Conservation (phyloP, 2,888 invertebrate species). For the Chymomyza fuscimana region DNA sequence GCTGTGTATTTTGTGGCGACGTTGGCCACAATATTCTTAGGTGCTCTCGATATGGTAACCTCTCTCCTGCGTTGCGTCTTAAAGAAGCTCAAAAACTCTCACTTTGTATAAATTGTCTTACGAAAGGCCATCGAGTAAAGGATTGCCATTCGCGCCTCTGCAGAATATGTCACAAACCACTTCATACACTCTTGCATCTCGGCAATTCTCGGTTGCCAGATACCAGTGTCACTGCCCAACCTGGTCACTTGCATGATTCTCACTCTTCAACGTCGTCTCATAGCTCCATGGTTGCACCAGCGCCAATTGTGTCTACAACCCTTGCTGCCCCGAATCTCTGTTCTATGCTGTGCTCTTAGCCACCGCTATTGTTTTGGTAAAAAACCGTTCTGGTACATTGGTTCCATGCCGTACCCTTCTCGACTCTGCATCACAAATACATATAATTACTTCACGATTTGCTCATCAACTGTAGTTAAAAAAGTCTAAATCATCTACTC, state of each 20-base stretch:
- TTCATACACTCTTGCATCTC: constrained; percentile 6
- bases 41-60: too few relatives aligned
- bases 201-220: constrained; percentile 3
- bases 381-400: constrained; percentile 26
- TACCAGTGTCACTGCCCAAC: neutral
- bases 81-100: too few relatives aligned
- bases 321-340: constrained; percentile 14
- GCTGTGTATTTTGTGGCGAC: neutral
- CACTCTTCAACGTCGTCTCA: neutral
- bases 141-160: neutral
- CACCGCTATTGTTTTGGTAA: constrained; percentile 32
- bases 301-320: neutral
- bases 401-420: constrained; percentile 18
- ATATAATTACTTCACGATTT: constrained; percentile 3
- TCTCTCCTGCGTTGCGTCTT: too few relatives aligned
- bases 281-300: neutral
- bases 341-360: constrained; percentile 12
- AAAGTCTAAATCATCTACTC: constrained; percentile 5
- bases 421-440: constrained; percentile 12
- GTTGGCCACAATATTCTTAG: too few relatives aligned
- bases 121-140: too few relatives aligned
- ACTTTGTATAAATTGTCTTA: too few relatives aligned
- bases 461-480: too few relatives aligned
- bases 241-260: neutral
- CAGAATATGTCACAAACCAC: neutral